phyloP scores from a whole-genome alignment of 2,888 invertebrate species.

The Melolontha melolontha region DNA sequence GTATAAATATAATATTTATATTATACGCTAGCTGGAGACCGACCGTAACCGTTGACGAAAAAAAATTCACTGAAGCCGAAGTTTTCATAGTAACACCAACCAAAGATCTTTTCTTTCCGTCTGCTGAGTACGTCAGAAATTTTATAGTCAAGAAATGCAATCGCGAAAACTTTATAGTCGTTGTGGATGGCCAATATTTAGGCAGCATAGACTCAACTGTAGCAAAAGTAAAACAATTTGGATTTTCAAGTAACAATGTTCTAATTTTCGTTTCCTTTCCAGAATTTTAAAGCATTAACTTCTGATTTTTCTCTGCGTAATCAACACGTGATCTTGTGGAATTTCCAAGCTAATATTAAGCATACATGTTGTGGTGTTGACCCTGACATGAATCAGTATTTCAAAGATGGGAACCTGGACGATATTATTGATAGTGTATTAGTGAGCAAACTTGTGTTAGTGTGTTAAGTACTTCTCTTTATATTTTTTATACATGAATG shows the following conservation, averaged over 20 bases:
- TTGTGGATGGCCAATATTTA: slow-evolving; percentile 69
- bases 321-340: slow-evolving; percentile 68
- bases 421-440: slow-evolving; percentile 50
- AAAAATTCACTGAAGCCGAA: slow-evolving; percentile 61
- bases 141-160: slow-evolving; percentile 61
- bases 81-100: slow-evolving; percentile 72
- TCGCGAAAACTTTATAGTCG: slow-evolving; percentile 54
- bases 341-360: slow-evolving; percentile 61
- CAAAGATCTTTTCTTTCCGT: slow-evolving; percentile 81
- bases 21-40: slow-evolving; percentile 70
- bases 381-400: slow-evolving; percentile 52
- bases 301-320: slow-evolving; percentile 68
- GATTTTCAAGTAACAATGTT: too few species aligned
- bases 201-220: slow-evolving; percentile 73
- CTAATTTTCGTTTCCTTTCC: slow-evolving; percentile 53
- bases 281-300: slow-evolving; percentile 70
- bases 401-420: slow-evolving; percentile 54
- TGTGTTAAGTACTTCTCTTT: too few species aligned
- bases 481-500: too few species aligned
- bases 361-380: slow-evolving; percentile 60
- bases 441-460: too few species aligned
- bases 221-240: slow-evolving; percentile 67
- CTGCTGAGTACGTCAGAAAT: slow-evolving; percentile 78
- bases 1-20: slow-evolving; percentile 67
- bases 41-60: slow-evolving; percentile 55